These are phyloP conservation scores for Sceloporus undulatus DNA, from an alignment of 2,113 vertebrate genomes.

Conservation along the genomic window DNA sequence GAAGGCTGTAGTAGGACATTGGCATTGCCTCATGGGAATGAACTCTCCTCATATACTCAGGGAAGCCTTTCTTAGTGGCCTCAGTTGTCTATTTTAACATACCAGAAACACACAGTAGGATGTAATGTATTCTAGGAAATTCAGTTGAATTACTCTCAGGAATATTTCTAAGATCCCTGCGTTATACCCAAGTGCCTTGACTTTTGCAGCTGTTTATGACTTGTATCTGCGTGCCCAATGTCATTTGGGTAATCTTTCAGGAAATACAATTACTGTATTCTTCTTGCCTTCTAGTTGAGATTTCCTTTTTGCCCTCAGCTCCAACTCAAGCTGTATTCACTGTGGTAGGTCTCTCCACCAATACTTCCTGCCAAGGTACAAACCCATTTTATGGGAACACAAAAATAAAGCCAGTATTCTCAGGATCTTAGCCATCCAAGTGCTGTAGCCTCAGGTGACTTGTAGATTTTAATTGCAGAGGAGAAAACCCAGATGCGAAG, in stretches of 20 bases:
- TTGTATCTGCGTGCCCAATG: neutral
- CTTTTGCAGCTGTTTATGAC: neutral
- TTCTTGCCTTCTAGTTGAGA: neutral
- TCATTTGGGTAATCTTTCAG: neutral
- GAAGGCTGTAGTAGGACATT: neutral
- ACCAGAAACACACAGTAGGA: neutral
- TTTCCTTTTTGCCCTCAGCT: neutral
- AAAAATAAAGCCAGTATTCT: neutral
- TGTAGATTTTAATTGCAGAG: conserved; percentile 13
- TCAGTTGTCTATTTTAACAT: neutral
- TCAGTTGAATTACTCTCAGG: neutral
- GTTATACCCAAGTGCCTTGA: conserved; percentile 11
- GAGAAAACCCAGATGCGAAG: conserved; percentile 36
- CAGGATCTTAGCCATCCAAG: conserved; percentile 3
- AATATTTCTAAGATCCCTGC: neutral
- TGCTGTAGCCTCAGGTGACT: conserved; percentile 34
- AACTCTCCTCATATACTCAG: neutral
- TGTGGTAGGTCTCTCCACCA: neutral
- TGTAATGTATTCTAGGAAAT: neutral
- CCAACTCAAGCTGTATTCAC: neutral
- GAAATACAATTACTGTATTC: conserved; percentile 20
- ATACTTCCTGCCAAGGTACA: neutral
- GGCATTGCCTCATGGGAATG: neutral
- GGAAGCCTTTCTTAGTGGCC: neutral
- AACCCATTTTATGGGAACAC: conserved; percentile 3